Base-by-base conservation (phyloP, 2,888 invertebrate genomes). In the Meliscaeva auricollis region DNA sequence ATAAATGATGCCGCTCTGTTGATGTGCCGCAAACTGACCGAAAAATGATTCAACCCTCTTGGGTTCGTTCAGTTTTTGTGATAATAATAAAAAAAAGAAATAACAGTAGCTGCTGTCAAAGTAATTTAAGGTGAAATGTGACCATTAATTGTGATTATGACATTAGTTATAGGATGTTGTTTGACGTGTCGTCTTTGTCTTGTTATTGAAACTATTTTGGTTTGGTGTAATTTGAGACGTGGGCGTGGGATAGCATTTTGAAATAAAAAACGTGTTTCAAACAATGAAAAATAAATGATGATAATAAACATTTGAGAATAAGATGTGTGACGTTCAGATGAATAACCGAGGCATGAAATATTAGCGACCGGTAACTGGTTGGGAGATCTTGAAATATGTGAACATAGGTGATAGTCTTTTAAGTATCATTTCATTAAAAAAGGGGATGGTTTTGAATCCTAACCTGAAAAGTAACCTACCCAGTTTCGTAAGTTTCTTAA, bases 21-120 rank as follows among this genome's bases (percentile, higher is more conserved):
- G 60, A 62, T 62, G 54, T 20, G 35, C 13, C 7, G 38, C 7
- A 17, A 30, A 35, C 9, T 58, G 58, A 20, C 79, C 35, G 30
- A 50, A 50, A 73, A 56, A 79, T 79, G 69, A 79, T 83, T 79
- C 69, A 68, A 38, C 20, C 48, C 44, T 20, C 9, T 80, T 69
- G 26, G 50, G 17, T 38, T 58, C 3, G 58, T 58, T 58, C 20
- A 38, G 20, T 56, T 8, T 7, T 15, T 8, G 2, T 58, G 35
- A 35, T 38, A 38, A 56, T 8, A 56, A 38, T 38, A 38, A 38
- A 38, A n/a, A n/a, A n/a, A n/a, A n/a, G n/a, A n/a, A 58, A 60
- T 75, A 70, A 85, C 84, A 85, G 84, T 81, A 81, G 76, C 84
- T 69, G 62, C 74, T 70, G 83, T 22, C 79, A 66, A 79, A 70